A percentile compares a stretch with the other conserved stretches of the same genome.
These are phyloP conservation scores for Sisor rabdophorus DNA, from an alignment of 2,113 vertebrate species.

Conservation along the genomic window DNA sequence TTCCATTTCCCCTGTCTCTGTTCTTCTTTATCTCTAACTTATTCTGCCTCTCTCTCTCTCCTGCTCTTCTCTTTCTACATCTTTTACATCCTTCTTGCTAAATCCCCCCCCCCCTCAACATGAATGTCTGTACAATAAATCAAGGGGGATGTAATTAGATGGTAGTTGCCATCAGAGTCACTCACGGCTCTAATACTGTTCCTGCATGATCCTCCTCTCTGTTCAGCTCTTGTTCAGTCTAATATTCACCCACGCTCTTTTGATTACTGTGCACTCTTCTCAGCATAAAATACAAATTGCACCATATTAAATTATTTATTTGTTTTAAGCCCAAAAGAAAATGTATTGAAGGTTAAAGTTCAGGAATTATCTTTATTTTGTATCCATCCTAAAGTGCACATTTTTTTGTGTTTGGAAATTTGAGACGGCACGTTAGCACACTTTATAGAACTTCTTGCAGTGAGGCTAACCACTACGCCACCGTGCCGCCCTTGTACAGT, in stretches of 20 bases:
- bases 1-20: too few relatives aligned
- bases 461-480: too few relatives aligned
- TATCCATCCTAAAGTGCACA: too few relatives aligned
- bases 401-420: neutral
- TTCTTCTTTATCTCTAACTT: too few relatives aligned
- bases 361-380: too few relatives aligned
- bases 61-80: too few relatives aligned
- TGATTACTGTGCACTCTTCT: neutral
- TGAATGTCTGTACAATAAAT: conserved; percentile 37
- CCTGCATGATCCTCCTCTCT: conserved; percentile 8
- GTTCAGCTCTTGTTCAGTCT: neutral
- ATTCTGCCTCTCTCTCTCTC: too few relatives aligned
- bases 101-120: conserved; percentile 3
- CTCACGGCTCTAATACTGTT: neutral
- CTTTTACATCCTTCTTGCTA: too few relatives aligned
- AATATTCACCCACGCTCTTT: neutral
- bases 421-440: too few relatives aligned
- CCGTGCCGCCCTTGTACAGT: too few relatives aligned
- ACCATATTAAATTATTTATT: too few relatives aligned
- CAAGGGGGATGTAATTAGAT: conserved; percentile 35
- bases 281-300: neutral
- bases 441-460: too few relatives aligned
- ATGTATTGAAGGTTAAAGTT: neutral
- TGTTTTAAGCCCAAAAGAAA: neutral
- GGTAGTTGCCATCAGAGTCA: conserved; percentile 11